A percentile compares a stretch with the other conserved stretches of the same genome.
Evolutionary conservation across 2,797 vertebrate genomes (phyloP).

Genomic region (Anniella stebbinsi): DNA sequence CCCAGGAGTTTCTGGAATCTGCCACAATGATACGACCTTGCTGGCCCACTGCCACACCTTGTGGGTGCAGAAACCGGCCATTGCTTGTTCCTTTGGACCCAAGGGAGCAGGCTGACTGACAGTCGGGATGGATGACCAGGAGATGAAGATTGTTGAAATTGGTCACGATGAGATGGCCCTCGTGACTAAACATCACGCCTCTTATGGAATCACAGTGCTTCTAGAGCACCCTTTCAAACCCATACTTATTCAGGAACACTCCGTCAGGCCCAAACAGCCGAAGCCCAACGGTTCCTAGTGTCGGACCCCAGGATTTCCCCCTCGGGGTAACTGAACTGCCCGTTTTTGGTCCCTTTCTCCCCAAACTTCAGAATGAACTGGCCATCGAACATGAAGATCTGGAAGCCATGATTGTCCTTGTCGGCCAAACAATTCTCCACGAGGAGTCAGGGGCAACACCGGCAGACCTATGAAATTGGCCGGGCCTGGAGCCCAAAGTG

Average conservation of each 20-base stretch:
- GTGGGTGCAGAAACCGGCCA: constrained; percentile 96
- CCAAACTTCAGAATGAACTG: constrained; percentile 98
- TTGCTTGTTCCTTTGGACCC: constrained; percentile 94
- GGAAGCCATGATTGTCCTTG: constrained; percentile 99
- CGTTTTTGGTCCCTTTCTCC: constrained; percentile 98
- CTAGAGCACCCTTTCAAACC: constrained; percentile 98
- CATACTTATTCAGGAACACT: constrained; percentile 96
- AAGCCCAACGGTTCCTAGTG: constrained; percentile 95
- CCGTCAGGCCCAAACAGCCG: constrained; percentile 95
- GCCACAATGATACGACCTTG: constrained; percentile 98
- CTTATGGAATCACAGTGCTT: constrained; percentile 99
- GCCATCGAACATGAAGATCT: constrained; percentile 98
- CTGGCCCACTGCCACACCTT: constrained; percentile 96
- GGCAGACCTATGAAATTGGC: constrained; percentile 96
- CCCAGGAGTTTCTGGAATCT: constrained; percentile 97
- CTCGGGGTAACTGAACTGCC: constrained; percentile 99
- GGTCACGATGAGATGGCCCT: constrained; percentile 97
- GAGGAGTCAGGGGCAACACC: constrained; percentile 94
- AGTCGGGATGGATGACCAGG: constrained; percentile 96
- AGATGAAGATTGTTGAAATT: constrained; percentile 99
- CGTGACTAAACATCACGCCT: constrained; percentile 98
- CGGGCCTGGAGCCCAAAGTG: constrained; percentile 92
- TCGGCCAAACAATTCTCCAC: constrained; percentile 94
- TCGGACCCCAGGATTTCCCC: constrained; percentile 98
- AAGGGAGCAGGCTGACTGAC: constrained; percentile 96